phyloP scores from a whole-genome alignment of 2,797 vertebrate genomes.

The Pitangus sulphuratus region DNA sequence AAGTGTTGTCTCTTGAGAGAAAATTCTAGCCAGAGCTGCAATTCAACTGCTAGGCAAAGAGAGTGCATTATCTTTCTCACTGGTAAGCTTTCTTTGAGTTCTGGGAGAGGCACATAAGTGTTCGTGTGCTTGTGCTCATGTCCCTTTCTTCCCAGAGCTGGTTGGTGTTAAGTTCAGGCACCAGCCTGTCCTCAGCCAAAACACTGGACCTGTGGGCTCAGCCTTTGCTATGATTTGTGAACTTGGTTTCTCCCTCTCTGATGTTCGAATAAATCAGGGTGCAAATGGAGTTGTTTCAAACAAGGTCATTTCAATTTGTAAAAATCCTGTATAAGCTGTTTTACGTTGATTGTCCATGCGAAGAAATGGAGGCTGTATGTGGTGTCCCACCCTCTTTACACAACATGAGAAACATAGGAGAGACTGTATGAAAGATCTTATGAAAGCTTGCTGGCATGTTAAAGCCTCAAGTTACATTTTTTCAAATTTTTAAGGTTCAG shows the following conservation, averaged over 20 bases:
- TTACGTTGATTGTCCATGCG: not conserved
- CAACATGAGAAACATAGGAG: not conserved
- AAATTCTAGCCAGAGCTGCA: not conserved
- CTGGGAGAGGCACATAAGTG: not conserved
- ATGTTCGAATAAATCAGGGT: not conserved
- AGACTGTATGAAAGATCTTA: not conserved
- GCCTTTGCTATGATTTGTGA: not conserved
- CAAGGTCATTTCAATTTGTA: not conserved
- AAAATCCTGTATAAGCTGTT: not conserved
- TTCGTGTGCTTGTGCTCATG: not conserved
- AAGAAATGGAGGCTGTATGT: not conserved
- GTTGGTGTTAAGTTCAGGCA: not conserved
- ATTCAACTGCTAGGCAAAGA: not conserved
- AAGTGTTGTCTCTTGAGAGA: not conserved
- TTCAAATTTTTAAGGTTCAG: not conserved
- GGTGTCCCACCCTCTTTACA: not conserved
- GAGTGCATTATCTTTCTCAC: not conserved
- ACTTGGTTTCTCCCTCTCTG: not conserved
- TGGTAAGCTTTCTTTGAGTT: not conserved
- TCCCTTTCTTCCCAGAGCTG: not conserved
- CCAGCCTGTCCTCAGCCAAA: not conserved
- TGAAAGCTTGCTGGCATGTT: not conserved
- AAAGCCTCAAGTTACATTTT: not conserved
- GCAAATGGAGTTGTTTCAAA: not conserved
- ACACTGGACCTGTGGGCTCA: not conserved